These are phyloP conservation scores for Manis crassicaudata DNA, from an alignment of 2,797 vertebrate species.

Conservation along the genomic window DNA sequence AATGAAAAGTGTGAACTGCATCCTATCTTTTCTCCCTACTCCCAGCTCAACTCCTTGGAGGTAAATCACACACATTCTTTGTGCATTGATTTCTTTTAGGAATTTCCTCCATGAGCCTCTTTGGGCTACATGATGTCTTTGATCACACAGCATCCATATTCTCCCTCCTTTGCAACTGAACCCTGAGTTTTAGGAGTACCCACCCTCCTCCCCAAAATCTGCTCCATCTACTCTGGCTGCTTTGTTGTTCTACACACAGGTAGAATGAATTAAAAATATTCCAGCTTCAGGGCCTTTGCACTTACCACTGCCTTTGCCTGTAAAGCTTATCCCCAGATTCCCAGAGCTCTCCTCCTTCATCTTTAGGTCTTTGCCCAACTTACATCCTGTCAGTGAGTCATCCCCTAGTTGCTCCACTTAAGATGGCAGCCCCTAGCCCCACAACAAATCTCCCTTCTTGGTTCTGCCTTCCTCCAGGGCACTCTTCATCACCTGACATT, in stretches of 20 bases:
- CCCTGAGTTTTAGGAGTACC: not conserved
- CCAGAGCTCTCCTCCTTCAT: not conserved
- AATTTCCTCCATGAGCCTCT: not conserved
- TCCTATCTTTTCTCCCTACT: not conserved
- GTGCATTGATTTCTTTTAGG: not conserved
- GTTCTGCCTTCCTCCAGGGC: not conserved
- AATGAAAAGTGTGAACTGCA: not conserved
- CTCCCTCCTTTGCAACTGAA: not conserved
- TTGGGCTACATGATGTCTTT: not conserved
- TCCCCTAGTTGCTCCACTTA: not conserved
- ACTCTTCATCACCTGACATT: not conserved
- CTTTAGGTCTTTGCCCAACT: not conserved
- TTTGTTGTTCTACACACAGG: not conserved
- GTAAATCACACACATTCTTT: not conserved
- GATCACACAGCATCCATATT: not conserved
- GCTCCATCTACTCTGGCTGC: not conserved
- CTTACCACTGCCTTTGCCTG: not conserved
- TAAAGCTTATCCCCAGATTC: not conserved
- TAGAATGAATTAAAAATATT: not conserved
- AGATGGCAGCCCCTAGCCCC: not conserved
- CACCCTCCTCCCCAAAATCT: not conserved
- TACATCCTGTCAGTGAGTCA: not conserved
- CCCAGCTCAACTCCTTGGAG: not conserved
- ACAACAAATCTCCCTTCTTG: not conserved
- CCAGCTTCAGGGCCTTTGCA: not conserved